Evolutionary conservation across 2,113 vertebrate genomes (phyloP), one percentile per base, ranked within the genome.

Genomic region (Corythoichthys intestinalis): DNA sequence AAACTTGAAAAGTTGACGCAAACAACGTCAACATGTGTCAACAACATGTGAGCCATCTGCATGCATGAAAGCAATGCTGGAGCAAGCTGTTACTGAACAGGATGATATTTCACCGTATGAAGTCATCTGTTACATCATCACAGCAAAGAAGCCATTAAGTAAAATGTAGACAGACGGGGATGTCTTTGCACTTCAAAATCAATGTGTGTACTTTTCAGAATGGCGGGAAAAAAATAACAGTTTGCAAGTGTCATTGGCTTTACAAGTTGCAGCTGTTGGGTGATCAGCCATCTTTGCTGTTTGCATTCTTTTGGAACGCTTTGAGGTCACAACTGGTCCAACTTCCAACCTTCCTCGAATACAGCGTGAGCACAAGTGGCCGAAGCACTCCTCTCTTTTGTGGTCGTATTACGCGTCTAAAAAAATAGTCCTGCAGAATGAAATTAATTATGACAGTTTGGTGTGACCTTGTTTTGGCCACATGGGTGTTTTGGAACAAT

Each of bases 91-190:
- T 35, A 37, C 4, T 15, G 56, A 37, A 2, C 11, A 6, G 4
- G 12, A 15, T 37, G 56, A 58, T 35, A 58, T 58, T 58, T 58
- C 56, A 58, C 56, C 34, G 5, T 15, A 58, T 58, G 34, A 37
- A 58, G 56, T 58, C 56, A 58, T 58, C 34, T 37, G 34, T 58
- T 58, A 58, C 56, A 58, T 58, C 56, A 58, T 58, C 56, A 37
- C 34, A 13, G 35, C 56, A 11, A 58, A 58, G 35, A 37, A 58
- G 12, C 34, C 56, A 58, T 58, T 58, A 35, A 58, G 34, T 20
- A 38, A 57, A 57, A 58, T 37, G 34, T 37, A 58, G 13, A 37
- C 56, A 58, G 56, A 58, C 28, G 54, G 5, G 54, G 5, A 28
- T 34, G 5, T 58, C 12, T 14, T 58, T 34, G 13, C 6, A 13